Conservation (phyloP, 64 coral and sea anemone species). For the Porites australiensis region DNA sequence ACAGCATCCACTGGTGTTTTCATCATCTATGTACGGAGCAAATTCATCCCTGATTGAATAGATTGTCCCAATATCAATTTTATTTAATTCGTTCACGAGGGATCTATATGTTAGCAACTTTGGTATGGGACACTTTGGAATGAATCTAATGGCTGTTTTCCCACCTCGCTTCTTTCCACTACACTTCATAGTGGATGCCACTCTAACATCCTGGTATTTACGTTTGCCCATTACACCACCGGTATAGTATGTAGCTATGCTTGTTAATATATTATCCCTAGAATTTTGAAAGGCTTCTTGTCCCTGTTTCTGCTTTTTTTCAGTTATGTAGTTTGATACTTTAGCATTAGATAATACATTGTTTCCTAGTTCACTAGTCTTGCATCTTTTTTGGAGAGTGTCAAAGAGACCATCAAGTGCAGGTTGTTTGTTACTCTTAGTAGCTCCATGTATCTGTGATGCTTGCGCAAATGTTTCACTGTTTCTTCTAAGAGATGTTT, state of each 20-base stretch:
- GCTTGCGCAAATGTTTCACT: slow-evolving; percentile 47
- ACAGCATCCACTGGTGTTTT: slow-evolving; percentile 66
- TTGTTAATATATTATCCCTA: slow-evolving; percentile 22
- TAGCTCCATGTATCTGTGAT: slow-evolving; percentile 44
- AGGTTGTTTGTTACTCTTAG: slow-evolving; percentile 21
- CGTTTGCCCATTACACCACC: slow-evolving; percentile 59
- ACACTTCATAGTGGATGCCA: slow-evolving; percentile 50
- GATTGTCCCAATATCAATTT: slow-evolving; percentile 74
- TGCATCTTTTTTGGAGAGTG: slow-evolving; percentile 79
- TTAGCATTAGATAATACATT: slow-evolving; percentile 52
- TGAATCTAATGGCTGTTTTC: slow-evolving; percentile 69
- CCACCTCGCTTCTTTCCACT: slow-evolving; percentile 49
- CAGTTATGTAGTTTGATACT: slow-evolving; percentile 24
- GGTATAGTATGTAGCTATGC: slow-evolving; percentile 75
- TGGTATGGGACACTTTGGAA: slow-evolving; percentile 59
- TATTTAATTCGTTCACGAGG: slow-evolving; percentile 63
- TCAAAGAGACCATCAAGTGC: slow-evolving; percentile 70
- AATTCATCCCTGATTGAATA: slow-evolving; percentile 54
- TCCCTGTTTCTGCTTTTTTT: slow-evolving; percentile 14
- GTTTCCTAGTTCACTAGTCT: slow-evolving; percentile 58
- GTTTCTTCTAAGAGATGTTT: slow-evolving; percentile 1
- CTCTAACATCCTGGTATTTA: slow-evolving; percentile 65
- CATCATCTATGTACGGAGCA: slow-evolving; percentile 37
- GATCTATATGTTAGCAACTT: slow-evolving; percentile 72
- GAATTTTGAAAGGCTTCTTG: slow-evolving; percentile 16